These are phyloP conservation scores for Cossypha polioptera DNA, from an alignment of 2,797 vertebrate species.

Conservation along the genomic window DNA sequence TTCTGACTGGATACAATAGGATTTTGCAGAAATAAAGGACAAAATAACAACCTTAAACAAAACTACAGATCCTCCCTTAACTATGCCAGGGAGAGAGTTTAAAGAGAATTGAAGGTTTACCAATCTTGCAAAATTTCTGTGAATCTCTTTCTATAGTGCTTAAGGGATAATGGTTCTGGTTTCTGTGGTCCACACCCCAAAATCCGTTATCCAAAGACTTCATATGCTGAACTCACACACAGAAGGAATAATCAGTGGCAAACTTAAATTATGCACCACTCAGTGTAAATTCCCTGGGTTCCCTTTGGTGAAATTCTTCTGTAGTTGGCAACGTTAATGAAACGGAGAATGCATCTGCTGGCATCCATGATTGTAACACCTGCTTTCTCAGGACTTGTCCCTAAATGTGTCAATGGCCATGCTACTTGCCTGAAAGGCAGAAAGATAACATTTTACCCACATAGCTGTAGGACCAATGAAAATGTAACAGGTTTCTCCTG, in stretches of 20 bases:
- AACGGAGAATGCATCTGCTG: background rate
- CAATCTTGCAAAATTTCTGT: background rate
- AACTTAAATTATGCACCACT: background rate
- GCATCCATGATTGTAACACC: background rate
- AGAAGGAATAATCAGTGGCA: background rate
- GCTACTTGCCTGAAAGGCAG: background rate
- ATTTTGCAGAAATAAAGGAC: background rate
- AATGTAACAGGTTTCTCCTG: background rate
- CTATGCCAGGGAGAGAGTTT: background rate
- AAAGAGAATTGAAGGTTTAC: background rate
- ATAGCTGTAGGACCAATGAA: background rate
- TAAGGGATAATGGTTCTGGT: background rate
- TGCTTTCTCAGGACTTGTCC: background rate
- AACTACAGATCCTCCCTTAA: background rate
- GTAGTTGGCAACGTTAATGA: background rate
- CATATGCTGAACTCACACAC: background rate
- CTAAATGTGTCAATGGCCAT: background rate
- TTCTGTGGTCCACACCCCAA: background rate
- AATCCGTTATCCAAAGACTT: background rate
- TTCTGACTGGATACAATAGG: background rate
- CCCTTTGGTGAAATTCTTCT: background rate
- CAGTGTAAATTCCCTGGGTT: background rate
- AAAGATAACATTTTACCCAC: background rate
- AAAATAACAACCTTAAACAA: background rate
- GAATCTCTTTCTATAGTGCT: background rate